These are phyloP conservation scores for Sebastes taczanowskii DNA, from an alignment of 2,797 vertebrate species.

Conservation along the genomic window DNA sequence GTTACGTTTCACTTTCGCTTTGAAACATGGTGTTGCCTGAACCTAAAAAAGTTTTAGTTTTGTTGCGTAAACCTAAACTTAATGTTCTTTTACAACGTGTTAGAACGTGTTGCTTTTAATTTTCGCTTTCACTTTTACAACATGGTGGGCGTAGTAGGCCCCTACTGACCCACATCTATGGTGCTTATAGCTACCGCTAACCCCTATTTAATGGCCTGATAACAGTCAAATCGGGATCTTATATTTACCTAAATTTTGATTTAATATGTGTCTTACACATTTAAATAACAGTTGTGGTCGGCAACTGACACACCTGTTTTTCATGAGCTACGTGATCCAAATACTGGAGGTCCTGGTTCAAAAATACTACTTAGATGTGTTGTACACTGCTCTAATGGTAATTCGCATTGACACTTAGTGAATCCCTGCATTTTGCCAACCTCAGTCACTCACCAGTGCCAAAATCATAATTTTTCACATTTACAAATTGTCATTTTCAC, in stretches of 20 bases:
- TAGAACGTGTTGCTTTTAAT: rapidly evolving
- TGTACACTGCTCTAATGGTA: neutral
- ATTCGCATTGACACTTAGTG: rapidly evolving
- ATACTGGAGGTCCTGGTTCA: neutral
- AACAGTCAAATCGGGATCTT: too few species aligned
- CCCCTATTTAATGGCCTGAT: too few species aligned
- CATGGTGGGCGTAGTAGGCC: too few species aligned
- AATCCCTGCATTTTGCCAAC: neutral
- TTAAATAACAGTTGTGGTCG: too few species aligned
- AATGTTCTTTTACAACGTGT: too few species aligned
- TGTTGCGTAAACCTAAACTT: too few species aligned
- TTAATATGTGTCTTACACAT: neutral
- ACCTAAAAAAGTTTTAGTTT: too few species aligned
- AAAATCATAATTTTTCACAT: neutral
- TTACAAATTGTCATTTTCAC: neutral
- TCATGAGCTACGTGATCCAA: neutral
- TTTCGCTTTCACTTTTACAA: too few species aligned
- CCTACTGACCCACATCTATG: too few species aligned
- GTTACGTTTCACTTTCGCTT: too few species aligned
- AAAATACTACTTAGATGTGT: neutral
- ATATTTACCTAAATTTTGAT: neutral
- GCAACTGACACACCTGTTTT: neutral
- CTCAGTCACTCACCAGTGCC: neutral
- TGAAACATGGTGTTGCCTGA: too few species aligned
- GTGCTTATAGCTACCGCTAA: rapidly evolving